Evolutionary conservation across 1,140 invertebrate genomes (phyloP), one percentile per base, ranked within the genome.

Genomic region (Adoxophyes honmai): DNA sequence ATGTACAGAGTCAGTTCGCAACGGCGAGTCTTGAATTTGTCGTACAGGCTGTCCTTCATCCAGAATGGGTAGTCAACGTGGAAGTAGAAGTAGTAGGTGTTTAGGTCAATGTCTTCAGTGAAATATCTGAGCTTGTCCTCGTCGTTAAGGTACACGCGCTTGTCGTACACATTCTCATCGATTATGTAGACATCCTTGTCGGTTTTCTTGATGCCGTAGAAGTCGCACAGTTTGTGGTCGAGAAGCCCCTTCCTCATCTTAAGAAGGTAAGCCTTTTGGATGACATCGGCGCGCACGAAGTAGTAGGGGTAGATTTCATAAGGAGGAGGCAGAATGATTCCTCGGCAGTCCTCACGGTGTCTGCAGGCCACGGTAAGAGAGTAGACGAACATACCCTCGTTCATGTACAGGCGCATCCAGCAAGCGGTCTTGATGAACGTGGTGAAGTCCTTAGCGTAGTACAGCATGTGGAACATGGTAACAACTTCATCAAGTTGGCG

Each of bases 241-340:
- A 89, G 81, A 54, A 79, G 60, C 14, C 84, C 81, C 56, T 60
- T 85, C 69, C 81, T 89, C 87, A 90, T 89, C 65, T 93, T 93
- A 38, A 91, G 78, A 34, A 90, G 63, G 58, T 93, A 91, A 10
- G 92, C 91, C 36, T 91, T 83, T 21, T 92, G 85, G 1, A 94
- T 90, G 1, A 92, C 90, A 60, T 91, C 88, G 7, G 72, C 85
- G 62, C 91, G 90, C 62, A 94, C 91, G 88, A 92, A 92, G 70
- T 89, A 90, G 74, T 92, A 90, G 15, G 94, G 94, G 55, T 91
- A 90, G n/a, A 94, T 88, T 81, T 95, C 94, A 62, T 93, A 94
- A 4, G 92, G 89, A 21, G 92, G 90, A 0, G 94, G 93, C 1
- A 94, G 69, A 3, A 90, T 78, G 14, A 94, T 81, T 16, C 89